Conservation (phyloP, 2,113 vertebrate genomes). For the Dipodomys spectabilis region DNA sequence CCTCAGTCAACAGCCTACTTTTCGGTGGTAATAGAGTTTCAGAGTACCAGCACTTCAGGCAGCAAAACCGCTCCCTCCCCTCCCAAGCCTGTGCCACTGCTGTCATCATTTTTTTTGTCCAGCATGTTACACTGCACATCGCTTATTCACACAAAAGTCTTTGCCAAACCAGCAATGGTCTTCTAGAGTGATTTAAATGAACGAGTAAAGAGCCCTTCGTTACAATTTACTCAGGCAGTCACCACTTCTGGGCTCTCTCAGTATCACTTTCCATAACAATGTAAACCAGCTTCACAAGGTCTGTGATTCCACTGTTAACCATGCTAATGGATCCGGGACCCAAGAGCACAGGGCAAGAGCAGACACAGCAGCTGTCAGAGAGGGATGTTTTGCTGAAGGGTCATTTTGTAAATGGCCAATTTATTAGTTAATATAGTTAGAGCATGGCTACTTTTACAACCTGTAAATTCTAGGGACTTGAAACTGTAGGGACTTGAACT, state of each 20-base stretch:
- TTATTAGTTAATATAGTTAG: not conserved
- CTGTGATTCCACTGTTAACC: not conserved
- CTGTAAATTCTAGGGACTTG: not conserved
- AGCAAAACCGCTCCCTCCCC: not conserved
- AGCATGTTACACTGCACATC: not conserved
- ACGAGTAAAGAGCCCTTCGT: not conserved
- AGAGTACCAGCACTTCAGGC: not conserved
- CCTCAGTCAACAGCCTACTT: not conserved
- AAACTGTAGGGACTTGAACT: not conserved
- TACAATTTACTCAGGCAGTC: not conserved
- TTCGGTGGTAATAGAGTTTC: not conserved
- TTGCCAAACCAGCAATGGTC: conserved; percentile 28
- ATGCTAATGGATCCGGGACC: not conserved
- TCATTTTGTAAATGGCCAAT: not conserved
- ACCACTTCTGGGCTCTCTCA: not conserved
- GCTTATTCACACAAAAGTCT: not conserved
- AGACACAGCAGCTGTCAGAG: not conserved
- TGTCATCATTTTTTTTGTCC: not conserved
- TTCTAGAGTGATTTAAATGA: conserved; percentile 26
- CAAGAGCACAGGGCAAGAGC: not conserved
- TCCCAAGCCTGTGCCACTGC: not conserved
- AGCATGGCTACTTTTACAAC: not conserved
- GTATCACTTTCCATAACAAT: not conserved
- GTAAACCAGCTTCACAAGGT: not conserved
- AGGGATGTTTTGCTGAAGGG: not conserved